A percentile compares a stretch with the other conserved stretches of the same genome.
These are phyloP conservation scores for Urechis unicinctus DNA, from an alignment of 2,888 invertebrate species.

Conservation along the genomic window DNA sequence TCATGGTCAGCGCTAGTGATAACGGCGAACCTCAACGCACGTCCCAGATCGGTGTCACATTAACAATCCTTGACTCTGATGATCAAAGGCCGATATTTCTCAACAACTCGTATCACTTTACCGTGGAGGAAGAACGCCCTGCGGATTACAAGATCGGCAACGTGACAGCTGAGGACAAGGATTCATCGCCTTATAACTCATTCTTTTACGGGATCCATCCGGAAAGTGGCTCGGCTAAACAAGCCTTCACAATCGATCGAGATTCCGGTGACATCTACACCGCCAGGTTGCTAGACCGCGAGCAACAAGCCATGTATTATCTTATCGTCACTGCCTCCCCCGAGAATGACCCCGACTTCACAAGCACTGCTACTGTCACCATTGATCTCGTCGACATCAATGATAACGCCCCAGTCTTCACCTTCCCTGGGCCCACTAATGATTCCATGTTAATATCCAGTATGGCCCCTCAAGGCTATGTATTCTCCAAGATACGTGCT, in stretches of 20 bases:
- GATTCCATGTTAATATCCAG: slow-evolving; percentile 9
- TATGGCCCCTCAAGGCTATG: slow-evolving; percentile 7
- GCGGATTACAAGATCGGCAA: slow-evolving; percentile 10
- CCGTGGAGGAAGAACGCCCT: slow-evolving; percentile 15
- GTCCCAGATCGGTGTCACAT: slow-evolving; percentile 5
- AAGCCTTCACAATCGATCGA: slow-evolving; percentile 12
- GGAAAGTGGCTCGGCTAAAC: slow-evolving; percentile 5
- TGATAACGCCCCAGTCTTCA: slow-evolving; percentile 19
- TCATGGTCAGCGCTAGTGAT: slow-evolving; percentile 15
- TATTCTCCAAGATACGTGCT: slow-evolving; percentile 59
- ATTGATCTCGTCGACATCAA: slow-evolving; percentile 18
- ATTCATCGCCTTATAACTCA: slow-evolving; percentile 5
- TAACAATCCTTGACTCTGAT: slow-evolving; percentile 16
- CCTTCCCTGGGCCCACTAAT: slow-evolving; percentile 14
- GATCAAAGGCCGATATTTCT: slow-evolving; percentile 17
- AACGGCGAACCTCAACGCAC: slow-evolving; percentile 11
- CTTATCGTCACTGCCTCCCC: slow-evolving; percentile 10
- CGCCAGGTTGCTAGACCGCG: slow-evolving; percentile 14
- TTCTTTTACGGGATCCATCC: slow-evolving; percentile 4
- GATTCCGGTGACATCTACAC: slow-evolving; percentile 6
- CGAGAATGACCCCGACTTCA: slow-evolving; percentile 1
- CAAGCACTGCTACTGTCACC: slow-evolving; percentile 13
- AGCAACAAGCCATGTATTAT: slow-evolving; percentile 9
- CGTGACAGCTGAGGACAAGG: slow-evolving; percentile 7
- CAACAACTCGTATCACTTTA: slow-evolving; percentile 12